Percentiles rank a stretch among this genome's conserved stretches.
These are phyloP conservation scores for Endotricha flammealis DNA, from an alignment of 2,888 invertebrate genomes.

Conservation along the genomic window DNA sequence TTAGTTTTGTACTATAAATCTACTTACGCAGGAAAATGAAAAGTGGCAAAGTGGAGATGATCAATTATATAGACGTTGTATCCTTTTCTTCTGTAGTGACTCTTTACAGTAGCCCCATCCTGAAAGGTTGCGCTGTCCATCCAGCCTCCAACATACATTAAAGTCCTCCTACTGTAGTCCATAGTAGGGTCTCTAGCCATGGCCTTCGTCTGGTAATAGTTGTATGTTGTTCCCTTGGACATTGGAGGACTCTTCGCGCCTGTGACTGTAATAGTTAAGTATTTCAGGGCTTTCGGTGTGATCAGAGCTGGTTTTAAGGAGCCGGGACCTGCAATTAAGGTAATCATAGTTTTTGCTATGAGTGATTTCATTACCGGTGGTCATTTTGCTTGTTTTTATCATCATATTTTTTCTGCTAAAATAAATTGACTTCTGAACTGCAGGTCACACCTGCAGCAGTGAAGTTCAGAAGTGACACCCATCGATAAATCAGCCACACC, in stretches of 20 bases:
- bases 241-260: background rate
- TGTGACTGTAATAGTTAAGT: background rate
- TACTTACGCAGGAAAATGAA: background rate
- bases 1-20: no score
- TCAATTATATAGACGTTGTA: conserved; percentile 34
- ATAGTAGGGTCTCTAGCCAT: conserved; percentile 25
- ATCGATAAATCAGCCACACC: no score
- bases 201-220: conserved; percentile 30
- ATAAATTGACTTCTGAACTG: no score
- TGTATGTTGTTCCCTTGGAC: conserved; percentile 22
- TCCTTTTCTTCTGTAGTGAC: conserved; percentile 31
- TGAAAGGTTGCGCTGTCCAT: background rate
- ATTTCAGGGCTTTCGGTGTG: conserved; percentile 31
- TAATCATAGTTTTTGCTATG: no score
- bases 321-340: no score
- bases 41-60: background rate
- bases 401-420: no score
- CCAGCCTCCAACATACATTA: background rate
- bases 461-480: no score
- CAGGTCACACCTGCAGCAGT: no score
- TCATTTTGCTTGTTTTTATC: no score
- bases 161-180: background rate
- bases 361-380: no score
- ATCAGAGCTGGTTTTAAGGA: no score
- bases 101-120: conserved; percentile 16